phyloP scores from a whole-genome alignment of 2,888 invertebrate species.

The Drosophila silvestris region DNA sequence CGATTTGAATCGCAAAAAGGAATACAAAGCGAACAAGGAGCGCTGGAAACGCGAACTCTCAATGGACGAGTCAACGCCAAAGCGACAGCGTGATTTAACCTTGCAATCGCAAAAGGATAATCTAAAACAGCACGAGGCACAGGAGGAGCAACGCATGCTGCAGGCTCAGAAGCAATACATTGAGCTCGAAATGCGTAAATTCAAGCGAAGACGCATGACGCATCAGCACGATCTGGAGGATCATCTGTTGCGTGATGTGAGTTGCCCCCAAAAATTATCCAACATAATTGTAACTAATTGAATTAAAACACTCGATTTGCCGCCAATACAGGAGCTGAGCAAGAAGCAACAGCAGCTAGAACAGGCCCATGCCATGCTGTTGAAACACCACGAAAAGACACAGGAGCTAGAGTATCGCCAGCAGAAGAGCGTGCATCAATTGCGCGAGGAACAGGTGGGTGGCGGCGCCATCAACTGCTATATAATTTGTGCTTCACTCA shows the following conservation, averaged over 20 bases:
- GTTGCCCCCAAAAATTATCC: background rate
- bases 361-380: slow-evolving; percentile 96
- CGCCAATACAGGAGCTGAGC: slow-evolving; percentile 91
- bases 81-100: slow-evolving; percentile 95
- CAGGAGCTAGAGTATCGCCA: slow-evolving; percentile 98
- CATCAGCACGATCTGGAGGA: slow-evolving; percentile 95
- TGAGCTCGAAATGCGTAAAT: slow-evolving; percentile 96
- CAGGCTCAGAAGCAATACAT: slow-evolving; percentile 95
- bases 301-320: background rate
- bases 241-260: slow-evolving; percentile 94
- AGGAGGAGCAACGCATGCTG: slow-evolving; percentile 94
- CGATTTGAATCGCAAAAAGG: slow-evolving; percentile 96
- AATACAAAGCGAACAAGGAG: slow-evolving; percentile 98
- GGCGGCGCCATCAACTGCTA: background rate
- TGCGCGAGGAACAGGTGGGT: slow-evolving; percentile 93
- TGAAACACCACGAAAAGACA: slow-evolving; percentile 98
- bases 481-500: background rate
- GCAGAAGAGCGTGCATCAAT: slow-evolving; percentile 96
- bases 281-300: background rate
- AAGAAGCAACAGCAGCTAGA: slow-evolving; percentile 98
- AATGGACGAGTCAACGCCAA: slow-evolving; percentile 96
- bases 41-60: slow-evolving; percentile 97
- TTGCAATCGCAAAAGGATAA: slow-evolving; percentile 96
- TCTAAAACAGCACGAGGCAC: slow-evolving; percentile 95
- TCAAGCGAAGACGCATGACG: slow-evolving; percentile 95